Conservation (phyloP, 2,797 vertebrate genomes). For the Pangasius macronema region DNA sequence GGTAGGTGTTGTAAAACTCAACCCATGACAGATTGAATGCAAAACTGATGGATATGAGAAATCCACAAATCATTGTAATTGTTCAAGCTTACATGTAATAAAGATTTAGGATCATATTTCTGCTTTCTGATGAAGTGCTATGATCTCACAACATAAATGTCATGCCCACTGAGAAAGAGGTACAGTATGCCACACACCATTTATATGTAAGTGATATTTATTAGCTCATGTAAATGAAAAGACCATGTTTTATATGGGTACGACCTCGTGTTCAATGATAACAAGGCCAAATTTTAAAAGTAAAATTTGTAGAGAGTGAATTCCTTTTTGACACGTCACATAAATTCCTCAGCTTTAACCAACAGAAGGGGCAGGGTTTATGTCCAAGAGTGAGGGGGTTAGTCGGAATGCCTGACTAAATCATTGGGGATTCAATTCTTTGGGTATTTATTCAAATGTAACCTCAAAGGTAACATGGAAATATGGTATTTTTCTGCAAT, state of each 20-base stretch:
- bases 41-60: not conserved
- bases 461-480: not conserved
- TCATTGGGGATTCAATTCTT: not conserved
- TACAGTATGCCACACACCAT: not conserved
- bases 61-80: not conserved
- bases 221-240: not conserved
- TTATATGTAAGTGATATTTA: not conserved
- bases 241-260: not conserved
- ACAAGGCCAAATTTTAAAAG: not conserved
- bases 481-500: not conserved
- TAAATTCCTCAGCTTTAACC: not conserved
- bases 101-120: not conserved
- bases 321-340: not conserved
- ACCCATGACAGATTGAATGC: not conserved
- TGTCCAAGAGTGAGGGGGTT: not conserved
- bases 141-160: not conserved
- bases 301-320: not conserved
- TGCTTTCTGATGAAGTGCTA: not conserved
- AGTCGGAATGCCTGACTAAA: not conserved
- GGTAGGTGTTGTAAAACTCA: not conserved
- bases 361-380: not conserved
- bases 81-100: not conserved
- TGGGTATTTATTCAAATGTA: not conserved
- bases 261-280: not conserved
- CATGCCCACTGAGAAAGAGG: no score